Evolutionary conservation across 2,797 vertebrate species (phyloP).

Genomic region (Sitta carolinensis): DNA sequence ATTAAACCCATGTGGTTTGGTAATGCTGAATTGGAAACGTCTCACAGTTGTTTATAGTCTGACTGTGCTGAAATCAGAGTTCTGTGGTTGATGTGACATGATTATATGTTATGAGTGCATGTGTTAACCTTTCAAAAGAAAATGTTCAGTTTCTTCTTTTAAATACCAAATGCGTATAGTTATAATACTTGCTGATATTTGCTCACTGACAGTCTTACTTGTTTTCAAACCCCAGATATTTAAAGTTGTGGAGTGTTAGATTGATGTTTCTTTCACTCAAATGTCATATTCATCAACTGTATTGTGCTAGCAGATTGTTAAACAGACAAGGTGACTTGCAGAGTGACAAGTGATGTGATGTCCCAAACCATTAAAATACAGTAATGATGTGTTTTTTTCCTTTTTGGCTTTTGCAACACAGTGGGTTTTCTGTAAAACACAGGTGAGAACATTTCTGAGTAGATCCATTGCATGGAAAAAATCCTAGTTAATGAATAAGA

Average conservation of each 20-base stretch:
- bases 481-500: not conserved
- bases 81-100: slow-evolving; percentile 39
- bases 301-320: slow-evolving; percentile 64
- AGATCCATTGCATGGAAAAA: not conserved
- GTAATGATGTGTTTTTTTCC: not conserved
- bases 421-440: not conserved
- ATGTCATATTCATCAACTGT: slow-evolving; percentile 62
- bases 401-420: slow-evolving; percentile 14
- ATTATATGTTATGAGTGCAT: slow-evolving; percentile 52
- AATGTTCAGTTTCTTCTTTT: slow-evolving; percentile 38
- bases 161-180: slow-evolving; percentile 36
- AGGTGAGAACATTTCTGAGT: not conserved
- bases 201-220: slow-evolving; percentile 57
- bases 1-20: not conserved
- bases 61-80: slow-evolving; percentile 38
- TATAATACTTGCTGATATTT: slow-evolving; percentile 58
- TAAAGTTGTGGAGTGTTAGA: slow-evolving; percentile 49
- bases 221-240: slow-evolving; percentile 55
- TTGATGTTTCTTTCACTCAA: slow-evolving; percentile 66
- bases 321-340: slow-evolving; percentile 66
- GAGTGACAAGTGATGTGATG: slow-evolving; percentile 62
- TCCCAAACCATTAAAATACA: slow-evolving; percentile 60
- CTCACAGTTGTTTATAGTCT: not conserved
- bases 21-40: not conserved
- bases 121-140: slow-evolving; percentile 62